Base-by-base conservation (phyloP, 2,888 invertebrate species). In the Leucozona laternaria region DNA sequence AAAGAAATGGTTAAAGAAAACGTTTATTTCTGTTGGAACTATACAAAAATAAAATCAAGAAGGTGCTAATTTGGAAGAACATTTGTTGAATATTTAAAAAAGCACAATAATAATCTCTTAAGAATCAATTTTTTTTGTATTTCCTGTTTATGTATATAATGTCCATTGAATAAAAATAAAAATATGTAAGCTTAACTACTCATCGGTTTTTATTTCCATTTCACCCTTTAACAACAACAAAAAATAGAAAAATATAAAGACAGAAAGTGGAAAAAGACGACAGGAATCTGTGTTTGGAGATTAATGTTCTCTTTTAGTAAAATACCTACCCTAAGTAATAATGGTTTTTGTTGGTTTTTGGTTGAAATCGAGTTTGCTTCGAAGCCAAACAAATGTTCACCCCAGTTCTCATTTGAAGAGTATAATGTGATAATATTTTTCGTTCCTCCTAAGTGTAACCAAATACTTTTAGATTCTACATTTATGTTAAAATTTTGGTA, bases 21-120 rank as follows among this genome's bases (percentile, higher is more conserved):
- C 17, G 88, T 90, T 2, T 92, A 92, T 82, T 90, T 91, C 78
- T 88, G 89, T 37, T 92, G 92, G 91, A 57, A 91, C 3, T 92
- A 92, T 89, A 90, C 90, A 37, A 91, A 92, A 89, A 90, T 92
- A 17, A 89, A 89, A 57, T 90, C 91, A 15, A 88, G 53, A 15
- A 48, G 84, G 15, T 50, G 31, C 11, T 71, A 45, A 20, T 7
- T 64, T 20, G 15, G 25, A 40, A 6, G 8, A 53, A 34, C 17
- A 20, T n/a, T 31, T 55, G 5, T 28, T 13, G 11, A 20, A 20
- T 15, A 60, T 34, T 48, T 6, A 28, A 11, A 15, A 31, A 34
- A 22, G n/a, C n/a, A 17, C 10, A 62, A 53, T 45, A 55, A 60
- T 45, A 37, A 68, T 34, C 58, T 64, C 28, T 37, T 34, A 25